phyloP scores from a whole-genome alignment of 2,888 invertebrate species.

The Hypena proboscidalis region DNA sequence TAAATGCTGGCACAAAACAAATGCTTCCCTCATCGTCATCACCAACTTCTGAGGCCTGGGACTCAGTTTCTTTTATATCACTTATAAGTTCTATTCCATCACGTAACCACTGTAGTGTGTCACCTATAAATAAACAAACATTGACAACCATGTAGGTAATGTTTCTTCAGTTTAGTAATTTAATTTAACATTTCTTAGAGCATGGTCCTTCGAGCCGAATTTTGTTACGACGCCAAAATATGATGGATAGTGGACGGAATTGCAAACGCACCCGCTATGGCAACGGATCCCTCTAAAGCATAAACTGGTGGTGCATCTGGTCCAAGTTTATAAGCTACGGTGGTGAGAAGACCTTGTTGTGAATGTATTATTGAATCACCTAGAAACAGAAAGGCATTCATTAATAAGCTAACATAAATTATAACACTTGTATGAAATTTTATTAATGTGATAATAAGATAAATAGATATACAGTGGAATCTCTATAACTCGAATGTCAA shows the following conservation, averaged over 20 bases:
- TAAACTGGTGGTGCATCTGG: conserved; percentile 90
- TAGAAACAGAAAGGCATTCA: conserved; percentile 57
- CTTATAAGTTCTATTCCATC: conserved; percentile 93
- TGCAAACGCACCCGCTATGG: conserved; percentile 88
- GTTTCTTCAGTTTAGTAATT: no score
- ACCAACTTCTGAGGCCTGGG: conserved; percentile 59
- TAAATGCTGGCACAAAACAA: conserved; percentile 99
- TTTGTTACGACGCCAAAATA: no score
- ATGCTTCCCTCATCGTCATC: conserved; percentile 89
- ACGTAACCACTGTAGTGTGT: conserved; percentile 95
- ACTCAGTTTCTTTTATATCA: conserved; percentile 88
- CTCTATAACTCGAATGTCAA: no score
- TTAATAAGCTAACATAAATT: background rate
- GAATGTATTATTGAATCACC: conserved; percentile 91
- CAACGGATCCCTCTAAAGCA: conserved; percentile 96
- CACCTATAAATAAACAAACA: conserved; percentile 76
- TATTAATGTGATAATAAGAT: background rate
- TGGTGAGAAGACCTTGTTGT: conserved; percentile 94
- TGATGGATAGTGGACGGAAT: no score
- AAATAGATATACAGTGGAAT: background rate
- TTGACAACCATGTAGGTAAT: no score
- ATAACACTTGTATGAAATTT: background rate
- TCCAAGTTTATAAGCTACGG: conserved; percentile 96
- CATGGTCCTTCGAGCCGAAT: no score
- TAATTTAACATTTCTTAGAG: no score